These are phyloP conservation scores for Neolamprologus toae DNA, from an alignment of 2,113 vertebrate species.

Conservation along the genomic window DNA sequence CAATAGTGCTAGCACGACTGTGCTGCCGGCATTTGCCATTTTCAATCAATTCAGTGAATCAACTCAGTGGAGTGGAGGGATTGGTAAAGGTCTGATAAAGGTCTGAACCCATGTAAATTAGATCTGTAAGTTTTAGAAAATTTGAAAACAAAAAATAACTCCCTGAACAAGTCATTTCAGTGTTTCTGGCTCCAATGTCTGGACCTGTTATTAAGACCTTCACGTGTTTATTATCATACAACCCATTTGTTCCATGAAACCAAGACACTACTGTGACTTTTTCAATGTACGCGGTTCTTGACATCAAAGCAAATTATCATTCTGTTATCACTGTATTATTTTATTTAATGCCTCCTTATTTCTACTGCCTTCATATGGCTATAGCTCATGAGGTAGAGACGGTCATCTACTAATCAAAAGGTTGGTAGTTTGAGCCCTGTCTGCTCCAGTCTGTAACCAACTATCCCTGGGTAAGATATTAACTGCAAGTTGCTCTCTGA, in stretches of 20 bases:
- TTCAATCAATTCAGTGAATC: not conserved
- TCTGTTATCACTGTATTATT: not conserved
- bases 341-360: not conserved
- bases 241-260: not conserved
- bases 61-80: not conserved
- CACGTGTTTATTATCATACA: not conserved
- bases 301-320: not conserved
- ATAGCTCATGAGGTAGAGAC: not conserved
- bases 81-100: not conserved
- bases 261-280: not conserved
- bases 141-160: not conserved
- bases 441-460: not conserved
- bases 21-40: not conserved
- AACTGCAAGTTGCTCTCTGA: not conserved
- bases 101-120: not conserved
- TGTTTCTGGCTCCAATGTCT: not conserved
- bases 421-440: not conserved
- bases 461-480: not conserved
- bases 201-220: not conserved
- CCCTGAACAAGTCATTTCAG: not conserved
- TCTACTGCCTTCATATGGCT: not conserved
- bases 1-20: not conserved
- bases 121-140: not conserved
- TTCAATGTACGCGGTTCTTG: rapidly evolving
- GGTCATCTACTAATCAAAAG: not conserved